Evolutionary conservation across 1,140 invertebrate species (phyloP).

Genomic region (Plutomurus gul): DNA sequence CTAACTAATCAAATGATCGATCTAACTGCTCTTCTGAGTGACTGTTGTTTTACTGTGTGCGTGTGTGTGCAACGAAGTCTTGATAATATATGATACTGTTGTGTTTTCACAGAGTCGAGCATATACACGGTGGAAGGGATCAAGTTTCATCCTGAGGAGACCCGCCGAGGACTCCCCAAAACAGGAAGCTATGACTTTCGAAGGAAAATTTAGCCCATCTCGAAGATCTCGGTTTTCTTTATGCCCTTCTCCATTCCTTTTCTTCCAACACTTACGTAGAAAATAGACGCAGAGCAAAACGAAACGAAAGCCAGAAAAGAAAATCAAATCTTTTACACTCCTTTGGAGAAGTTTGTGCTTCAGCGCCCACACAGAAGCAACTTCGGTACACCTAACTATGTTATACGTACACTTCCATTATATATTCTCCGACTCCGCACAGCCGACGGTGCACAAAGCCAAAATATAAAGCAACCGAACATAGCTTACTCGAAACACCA

Average conservation of each 20-base stretch:
- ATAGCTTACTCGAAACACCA: neutral
- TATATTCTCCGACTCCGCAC: conserved; percentile 2
- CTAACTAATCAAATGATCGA: conserved; percentile 34
- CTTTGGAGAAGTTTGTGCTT: conserved; percentile 20
- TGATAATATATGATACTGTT: conserved; percentile 63
- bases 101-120: conserved; percentile 74
- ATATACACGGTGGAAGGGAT: conserved; percentile 91
- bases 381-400: neutral
- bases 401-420: neutral
- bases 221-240: conserved; percentile 20
- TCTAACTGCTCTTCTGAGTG: conserved; percentile 9
- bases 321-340: neutral
- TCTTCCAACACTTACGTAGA: conserved; percentile 8
- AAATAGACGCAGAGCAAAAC: neutral
- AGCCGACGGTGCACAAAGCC: neutral
- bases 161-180: conserved; percentile 48
- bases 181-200: conserved; percentile 53
- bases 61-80: conserved; percentile 40
- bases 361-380: conserved; percentile 23
- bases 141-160: conserved; percentile 70
- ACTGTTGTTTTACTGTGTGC: conserved; percentile 7
- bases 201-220: conserved; percentile 45
- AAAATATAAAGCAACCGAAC: conserved; percentile 8
- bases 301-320: conserved; percentile 17
- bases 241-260: conserved; percentile 15